A percentile compares a stretch with the other conserved stretches of the same genome.
Evolutionary conservation across 2,113 vertebrate genomes (phyloP).

Genomic region (Muntiacus reevesi): DNA sequence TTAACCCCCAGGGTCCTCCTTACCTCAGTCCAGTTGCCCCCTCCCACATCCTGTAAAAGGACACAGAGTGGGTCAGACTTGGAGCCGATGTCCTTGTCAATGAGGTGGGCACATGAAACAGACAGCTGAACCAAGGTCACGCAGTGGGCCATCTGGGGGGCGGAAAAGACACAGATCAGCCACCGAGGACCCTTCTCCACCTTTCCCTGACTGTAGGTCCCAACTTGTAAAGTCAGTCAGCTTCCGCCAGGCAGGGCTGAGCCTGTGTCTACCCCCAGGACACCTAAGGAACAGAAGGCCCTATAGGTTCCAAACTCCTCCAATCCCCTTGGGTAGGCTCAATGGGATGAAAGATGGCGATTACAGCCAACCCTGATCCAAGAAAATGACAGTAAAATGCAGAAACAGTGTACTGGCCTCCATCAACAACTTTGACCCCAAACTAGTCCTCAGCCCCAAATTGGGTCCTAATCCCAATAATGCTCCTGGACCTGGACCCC

Average conservation of each 20-base stretch:
- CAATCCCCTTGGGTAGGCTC: background rate
- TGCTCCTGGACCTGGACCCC: background rate
- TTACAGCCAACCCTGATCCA: background rate
- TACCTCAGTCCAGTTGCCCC: constrained; percentile 90
- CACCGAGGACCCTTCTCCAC: background rate
- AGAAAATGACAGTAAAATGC: background rate
- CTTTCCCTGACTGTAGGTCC: background rate
- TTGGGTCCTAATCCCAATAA: background rate
- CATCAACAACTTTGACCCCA: background rate
- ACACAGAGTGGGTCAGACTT: constrained; percentile 94
- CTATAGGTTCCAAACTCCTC: background rate
- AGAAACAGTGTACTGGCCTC: background rate
- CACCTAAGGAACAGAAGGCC: background rate
- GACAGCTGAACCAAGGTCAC: constrained; percentile 89
- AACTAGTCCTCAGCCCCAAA: background rate
- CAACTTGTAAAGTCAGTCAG: background rate
- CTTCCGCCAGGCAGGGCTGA: background rate
- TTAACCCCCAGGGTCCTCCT: constrained; percentile 4
- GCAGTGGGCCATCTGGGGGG: constrained; percentile 89
- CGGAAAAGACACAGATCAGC: constrained; percentile 26
- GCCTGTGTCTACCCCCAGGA: background rate
- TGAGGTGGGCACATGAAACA: constrained; percentile 88
- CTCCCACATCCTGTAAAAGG: constrained; percentile 86
- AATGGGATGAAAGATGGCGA: background rate
- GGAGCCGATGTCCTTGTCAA: constrained; percentile 92